phyloP scores from a whole-genome alignment of 2,113 vertebrate genomes.

The Sterrhoptilus dennistouni region DNA sequence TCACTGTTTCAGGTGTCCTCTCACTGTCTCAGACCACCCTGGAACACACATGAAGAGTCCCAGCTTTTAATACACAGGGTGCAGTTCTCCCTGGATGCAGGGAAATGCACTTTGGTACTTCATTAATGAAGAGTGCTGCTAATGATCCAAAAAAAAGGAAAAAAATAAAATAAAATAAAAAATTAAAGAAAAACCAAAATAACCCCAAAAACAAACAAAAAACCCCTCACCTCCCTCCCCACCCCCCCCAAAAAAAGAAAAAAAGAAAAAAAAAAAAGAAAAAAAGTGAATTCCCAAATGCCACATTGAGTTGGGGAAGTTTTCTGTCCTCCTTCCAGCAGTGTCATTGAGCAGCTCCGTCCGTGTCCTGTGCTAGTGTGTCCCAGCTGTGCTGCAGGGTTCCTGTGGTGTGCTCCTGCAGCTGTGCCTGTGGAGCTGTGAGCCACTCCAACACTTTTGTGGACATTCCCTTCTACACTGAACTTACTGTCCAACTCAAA shows the following conservation, averaged over 20 bases:
- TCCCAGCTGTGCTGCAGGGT: fast-evolving
- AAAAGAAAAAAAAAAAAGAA: neutral
- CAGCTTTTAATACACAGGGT: fast-evolving
- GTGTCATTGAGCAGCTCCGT: neutral
- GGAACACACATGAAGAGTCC: neutral
- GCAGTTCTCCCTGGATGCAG: neutral
- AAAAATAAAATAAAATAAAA: too few relatives aligned
- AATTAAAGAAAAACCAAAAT: too few relatives aligned
- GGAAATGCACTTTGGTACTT: neutral
- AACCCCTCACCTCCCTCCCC: too few relatives aligned
- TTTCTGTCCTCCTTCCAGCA: neutral
- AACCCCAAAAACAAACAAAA: too few relatives aligned
- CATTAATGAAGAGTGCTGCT: neutral
- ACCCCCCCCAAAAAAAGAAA: too few relatives aligned
- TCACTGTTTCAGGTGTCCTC: neutral
- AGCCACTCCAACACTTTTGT: fast-evolving
- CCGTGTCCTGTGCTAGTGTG: fast-evolving
- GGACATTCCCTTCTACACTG: fast-evolving
- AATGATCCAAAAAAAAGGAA: neutral
- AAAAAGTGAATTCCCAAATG: neutral
- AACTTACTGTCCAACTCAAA: neutral
- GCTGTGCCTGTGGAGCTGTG: neutral
- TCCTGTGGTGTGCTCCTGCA: neutral
- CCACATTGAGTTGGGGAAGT: neutral
- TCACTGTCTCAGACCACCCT: neutral